phyloP scores from a whole-genome alignment of 2,888 invertebrate species.

The Clitarchus hookeri region DNA sequence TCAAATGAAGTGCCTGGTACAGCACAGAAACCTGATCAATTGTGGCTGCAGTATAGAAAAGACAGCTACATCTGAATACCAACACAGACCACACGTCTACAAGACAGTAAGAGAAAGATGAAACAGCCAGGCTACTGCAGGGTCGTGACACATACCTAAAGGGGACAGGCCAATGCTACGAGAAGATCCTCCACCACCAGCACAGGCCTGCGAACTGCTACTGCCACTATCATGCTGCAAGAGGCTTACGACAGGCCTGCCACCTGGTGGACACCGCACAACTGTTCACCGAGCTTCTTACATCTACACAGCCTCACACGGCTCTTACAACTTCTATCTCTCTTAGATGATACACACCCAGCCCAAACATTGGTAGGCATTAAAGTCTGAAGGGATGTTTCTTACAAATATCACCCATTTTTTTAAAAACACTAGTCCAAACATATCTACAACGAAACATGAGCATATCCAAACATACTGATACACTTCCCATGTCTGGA shows the following conservation, averaged over 20 bases:
- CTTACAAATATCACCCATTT: too few species aligned
- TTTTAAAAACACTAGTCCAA: too few species aligned
- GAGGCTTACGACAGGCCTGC: slow-evolving; percentile 40
- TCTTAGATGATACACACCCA: background rate
- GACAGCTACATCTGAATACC: slow-evolving; percentile 21
- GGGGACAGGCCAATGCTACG: slow-evolving; percentile 62
- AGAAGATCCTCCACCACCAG: slow-evolving; percentile 52
- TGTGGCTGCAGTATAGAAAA: background rate
- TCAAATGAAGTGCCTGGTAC: too few species aligned
- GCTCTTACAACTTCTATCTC: background rate
- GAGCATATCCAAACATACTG: too few species aligned
- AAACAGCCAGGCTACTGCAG: background rate
- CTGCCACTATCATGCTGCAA: slow-evolving; percentile 56
- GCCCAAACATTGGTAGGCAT: background rate
- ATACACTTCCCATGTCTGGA: too few species aligned
- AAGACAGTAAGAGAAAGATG: background rate
- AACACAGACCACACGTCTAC: slow-evolving; percentile 22
- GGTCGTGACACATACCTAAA: slow-evolving; percentile 55
- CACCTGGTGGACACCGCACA: slow-evolving; percentile 36
- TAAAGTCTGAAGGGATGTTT: too few species aligned
- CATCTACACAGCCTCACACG: too few species aligned
- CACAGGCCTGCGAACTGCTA: slow-evolving; percentile 59
- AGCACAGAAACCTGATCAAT: background rate
- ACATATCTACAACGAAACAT: too few species aligned
- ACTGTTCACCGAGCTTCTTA: too few species aligned